Evolutionary conservation across 2,113 vertebrate genomes (phyloP), one percentile per base, ranked within the genome.

Genomic region (Trichechus manatus): DNA sequence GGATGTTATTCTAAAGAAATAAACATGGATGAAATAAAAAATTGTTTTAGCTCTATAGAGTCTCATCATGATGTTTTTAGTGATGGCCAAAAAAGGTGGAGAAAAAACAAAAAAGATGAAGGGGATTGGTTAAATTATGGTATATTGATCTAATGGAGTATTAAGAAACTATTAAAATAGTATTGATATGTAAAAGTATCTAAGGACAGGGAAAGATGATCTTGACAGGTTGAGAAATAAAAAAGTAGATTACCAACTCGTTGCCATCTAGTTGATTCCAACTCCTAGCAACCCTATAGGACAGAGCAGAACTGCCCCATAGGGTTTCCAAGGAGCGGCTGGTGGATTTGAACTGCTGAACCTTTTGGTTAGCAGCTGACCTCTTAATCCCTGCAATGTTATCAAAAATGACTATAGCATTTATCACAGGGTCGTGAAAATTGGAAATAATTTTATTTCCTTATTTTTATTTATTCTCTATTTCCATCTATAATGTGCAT

Each of bases 401-500:
- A 59, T 91, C 53, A 93, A 68, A 89, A 95, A 91, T 79, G 15
- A 83, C n/a, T 89, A 61, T 11, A 63, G 5, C 14, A 92, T 75
- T 83, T 89, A 82, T 31, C 61, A 92, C 5, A 86, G 17, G 27
- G 56, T 63, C 44, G 89, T 94, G 39, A 3, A 47, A 84, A 72
- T 85, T 84, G 5, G 11, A 89, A 94, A 93, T 10, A 31, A 70
- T 77, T 77, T 29, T 85, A 44, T 77, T 91, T 82, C 36, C 29
- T 82, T 33, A 63, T 92, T 86, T 88, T 88, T 83, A 31, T 77
- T 93, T 29, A 93, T 70, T 80, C 39, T 86, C 44, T 68, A 20
- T 44, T 27, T 95, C 87, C 42, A 42, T 64, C 13, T 66, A 61
- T 9, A 81, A 82, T 70, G 86, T 72, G 5, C 77, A 27, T 59